phyloP scores from a whole-genome alignment of 2,113 vertebrate species.

The Mirza zaza region DNA sequence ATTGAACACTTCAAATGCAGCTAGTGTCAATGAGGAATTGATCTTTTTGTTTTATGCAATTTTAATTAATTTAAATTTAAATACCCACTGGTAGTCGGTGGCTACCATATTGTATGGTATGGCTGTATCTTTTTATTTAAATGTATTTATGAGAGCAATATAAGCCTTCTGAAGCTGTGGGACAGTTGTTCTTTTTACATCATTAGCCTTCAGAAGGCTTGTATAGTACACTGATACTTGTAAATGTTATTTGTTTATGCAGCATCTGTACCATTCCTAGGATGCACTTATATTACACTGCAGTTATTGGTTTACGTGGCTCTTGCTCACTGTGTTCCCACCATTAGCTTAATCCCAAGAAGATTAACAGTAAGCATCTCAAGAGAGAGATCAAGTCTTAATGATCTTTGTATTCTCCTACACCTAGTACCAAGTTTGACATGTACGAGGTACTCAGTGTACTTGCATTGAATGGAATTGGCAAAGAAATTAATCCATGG shows the following conservation, averaged over 20 bases:
- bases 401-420: not conserved
- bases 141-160: not conserved
- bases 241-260: not conserved
- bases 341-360: not conserved
- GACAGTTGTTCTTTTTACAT: not conserved
- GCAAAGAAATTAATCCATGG: not conserved
- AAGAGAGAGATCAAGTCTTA: not conserved
- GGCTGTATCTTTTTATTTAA: not conserved
- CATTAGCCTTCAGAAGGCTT: not conserved
- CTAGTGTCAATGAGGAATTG: not conserved
- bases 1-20: not conserved
- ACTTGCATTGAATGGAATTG: not conserved
- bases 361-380: not conserved
- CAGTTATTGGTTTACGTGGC: not conserved
- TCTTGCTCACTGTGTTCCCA: not conserved
- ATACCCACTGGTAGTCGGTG: not conserved
- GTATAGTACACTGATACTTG: not conserved
- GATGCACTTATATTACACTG: not conserved
- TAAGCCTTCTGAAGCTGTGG: not conserved
- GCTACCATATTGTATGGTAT: not conserved
- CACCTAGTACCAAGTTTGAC: not conserved
- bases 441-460: not conserved
- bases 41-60: not conserved
- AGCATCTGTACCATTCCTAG: not conserved
- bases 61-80: constrained; percentile 27